A percentile compares a stretch with the other conserved stretches of the same genome.
Conservation (phyloP, 2,888 invertebrate species). For the Parasteatoda lunata region DNA sequence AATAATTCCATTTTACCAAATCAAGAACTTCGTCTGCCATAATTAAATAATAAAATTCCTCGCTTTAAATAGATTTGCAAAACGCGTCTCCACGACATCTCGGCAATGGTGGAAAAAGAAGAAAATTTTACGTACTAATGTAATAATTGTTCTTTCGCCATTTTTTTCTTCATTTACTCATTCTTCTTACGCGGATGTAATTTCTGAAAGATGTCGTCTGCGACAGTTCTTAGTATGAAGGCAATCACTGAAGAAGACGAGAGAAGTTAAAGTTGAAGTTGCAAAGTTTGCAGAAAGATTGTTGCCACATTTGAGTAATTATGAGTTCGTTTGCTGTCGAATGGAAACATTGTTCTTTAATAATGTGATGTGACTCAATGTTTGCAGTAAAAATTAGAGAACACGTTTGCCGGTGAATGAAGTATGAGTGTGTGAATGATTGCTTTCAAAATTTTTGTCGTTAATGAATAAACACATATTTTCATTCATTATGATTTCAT, state of each 20-base stretch:
- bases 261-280: conserved; percentile 41
- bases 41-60: conserved; percentile 67
- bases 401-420: conserved; percentile 6
- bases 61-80: conserved; percentile 68
- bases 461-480: no score
- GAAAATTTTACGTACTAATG: conserved; percentile 57
- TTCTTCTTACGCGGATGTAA: conserved; percentile 55
- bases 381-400: conserved; percentile 61
- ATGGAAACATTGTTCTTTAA: conserved; percentile 50
- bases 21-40: conserved; percentile 63
- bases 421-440: neutral
- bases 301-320: conserved; percentile 64
- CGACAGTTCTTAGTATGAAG: conserved; percentile 7
- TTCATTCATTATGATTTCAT: no score
- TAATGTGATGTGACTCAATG: conserved; percentile 30
- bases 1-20: conserved; percentile 67
- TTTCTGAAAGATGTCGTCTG: conserved; percentile 45
- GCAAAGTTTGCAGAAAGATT: conserved; percentile 65
- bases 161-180: conserved; percentile 48
- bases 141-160: conserved; percentile 65
- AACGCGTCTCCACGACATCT: conserved; percentile 40
- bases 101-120: conserved; percentile 39
- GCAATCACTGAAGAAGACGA: conserved; percentile 31
- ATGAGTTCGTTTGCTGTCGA: conserved; percentile 57
- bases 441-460: neutral